phyloP scores from a whole-genome alignment of 2,888 invertebrate genomes.

The Blomia tropicalis region DNA sequence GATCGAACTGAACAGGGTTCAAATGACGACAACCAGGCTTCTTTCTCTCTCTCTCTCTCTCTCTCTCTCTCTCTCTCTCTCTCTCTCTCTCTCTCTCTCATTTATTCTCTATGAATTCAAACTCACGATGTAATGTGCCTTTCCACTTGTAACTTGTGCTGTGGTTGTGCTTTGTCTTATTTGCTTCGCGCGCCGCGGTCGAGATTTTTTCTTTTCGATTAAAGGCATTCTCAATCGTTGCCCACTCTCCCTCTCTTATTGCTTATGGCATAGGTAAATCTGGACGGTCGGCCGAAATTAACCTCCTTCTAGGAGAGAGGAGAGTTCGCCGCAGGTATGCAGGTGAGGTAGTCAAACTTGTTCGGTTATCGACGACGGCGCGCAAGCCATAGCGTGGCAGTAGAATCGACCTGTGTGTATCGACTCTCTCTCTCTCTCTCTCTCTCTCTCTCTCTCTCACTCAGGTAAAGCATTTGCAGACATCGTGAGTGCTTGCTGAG shows the following conservation, averaged over 20 bases:
- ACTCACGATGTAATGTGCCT: no score
- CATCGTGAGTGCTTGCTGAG: not conserved
- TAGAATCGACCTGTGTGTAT: not conserved
- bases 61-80: no score
- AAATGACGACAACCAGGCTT: no score
- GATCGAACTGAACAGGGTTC: no score
- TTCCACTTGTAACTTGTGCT: no score
- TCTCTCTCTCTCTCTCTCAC: no score
- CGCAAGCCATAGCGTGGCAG: no score
- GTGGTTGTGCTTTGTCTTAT: conserved; percentile 8
- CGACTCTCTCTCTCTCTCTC: no score
- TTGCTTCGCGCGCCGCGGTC: conserved; percentile 5
- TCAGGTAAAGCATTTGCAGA: not conserved
- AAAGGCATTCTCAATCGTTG: conserved; percentile 5
- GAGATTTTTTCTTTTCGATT: conserved; percentile 15
- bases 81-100: no score
- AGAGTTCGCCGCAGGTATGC: not conserved
- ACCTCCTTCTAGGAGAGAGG: not conserved
- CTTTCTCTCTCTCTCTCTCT: no score
- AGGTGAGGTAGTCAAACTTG: conserved; percentile 20
- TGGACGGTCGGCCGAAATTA: not conserved
- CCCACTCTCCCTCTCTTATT: not conserved
- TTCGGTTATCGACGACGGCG: conserved; percentile 3
- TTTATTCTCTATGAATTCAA: no score
- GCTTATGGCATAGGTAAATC: not conserved